Evolutionary conservation across 2,888 invertebrate species (phyloP).

Genomic region (Leucoptera coffeella): DNA sequence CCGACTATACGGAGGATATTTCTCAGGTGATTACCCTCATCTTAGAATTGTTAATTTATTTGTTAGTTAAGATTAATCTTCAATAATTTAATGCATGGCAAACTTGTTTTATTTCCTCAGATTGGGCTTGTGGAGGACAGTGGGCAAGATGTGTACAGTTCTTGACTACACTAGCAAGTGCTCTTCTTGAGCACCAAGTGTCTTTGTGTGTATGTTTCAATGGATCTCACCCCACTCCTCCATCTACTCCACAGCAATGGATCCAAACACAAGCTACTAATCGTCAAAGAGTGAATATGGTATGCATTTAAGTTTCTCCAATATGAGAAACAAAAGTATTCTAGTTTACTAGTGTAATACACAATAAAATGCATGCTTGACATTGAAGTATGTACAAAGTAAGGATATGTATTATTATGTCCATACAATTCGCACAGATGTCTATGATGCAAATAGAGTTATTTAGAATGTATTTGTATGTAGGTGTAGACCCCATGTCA

Average conservation of each 20-base stretch:
- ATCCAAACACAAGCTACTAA: conserved; percentile 65
- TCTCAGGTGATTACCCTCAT: conserved; percentile 60
- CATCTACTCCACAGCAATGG: conserved; percentile 59
- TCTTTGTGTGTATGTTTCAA: conserved; percentile 80
- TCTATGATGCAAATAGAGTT: no score
- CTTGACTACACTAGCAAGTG: conserved; percentile 71
- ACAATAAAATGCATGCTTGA: no score
- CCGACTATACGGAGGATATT: conserved; percentile 85
- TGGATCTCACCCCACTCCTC: conserved; percentile 60
- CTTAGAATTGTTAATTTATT: no score
- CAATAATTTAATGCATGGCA: no score
- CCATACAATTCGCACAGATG: no score
- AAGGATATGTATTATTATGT: no score
- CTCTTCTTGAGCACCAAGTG: conserved; percentile 55
- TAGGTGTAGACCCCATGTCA: no score
- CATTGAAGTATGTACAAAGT: no score
- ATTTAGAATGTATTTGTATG: no score
- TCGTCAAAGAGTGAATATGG: conserved; percentile 71
- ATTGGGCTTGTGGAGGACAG: conserved; percentile 93
- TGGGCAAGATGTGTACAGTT: conserved; percentile 92
- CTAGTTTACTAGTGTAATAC: no score
- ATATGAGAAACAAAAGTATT: background rate
- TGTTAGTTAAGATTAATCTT: no score
- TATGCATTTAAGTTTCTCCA: conserved; percentile 12
- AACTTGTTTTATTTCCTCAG: conserved; percentile 27